phyloP scores from a whole-genome alignment of 2,888 invertebrate genomes.

The Netelia virgata region DNA sequence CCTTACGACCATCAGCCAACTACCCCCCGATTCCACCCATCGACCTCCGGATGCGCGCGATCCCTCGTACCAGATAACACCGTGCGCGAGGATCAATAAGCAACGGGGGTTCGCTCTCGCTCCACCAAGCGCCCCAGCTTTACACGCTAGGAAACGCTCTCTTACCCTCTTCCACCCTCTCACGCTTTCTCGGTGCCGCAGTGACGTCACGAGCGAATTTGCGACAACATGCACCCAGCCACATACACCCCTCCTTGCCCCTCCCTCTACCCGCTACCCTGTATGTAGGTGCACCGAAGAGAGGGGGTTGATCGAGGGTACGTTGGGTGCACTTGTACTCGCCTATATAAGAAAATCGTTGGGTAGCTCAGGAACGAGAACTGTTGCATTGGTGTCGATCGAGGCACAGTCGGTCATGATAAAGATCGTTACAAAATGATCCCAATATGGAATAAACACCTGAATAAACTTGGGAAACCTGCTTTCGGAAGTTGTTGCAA shows the following conservation, averaged over 20 bases:
- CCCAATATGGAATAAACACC: no score
- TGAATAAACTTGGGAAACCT: no score
- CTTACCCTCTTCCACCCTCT: conserved; percentile 10
- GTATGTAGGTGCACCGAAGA: background rate
- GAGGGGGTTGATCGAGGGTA: background rate
- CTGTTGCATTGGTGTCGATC: conserved; percentile 19
- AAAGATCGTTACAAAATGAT: no score
- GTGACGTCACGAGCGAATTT: conserved; percentile 66
- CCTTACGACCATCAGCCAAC: background rate
- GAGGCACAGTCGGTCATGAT: background rate
- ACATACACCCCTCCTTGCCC: background rate
- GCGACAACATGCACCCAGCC: conserved; percentile 48
- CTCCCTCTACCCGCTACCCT: background rate
- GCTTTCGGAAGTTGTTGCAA: no score
- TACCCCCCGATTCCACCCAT: conserved; percentile 63
- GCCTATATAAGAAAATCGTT: conserved; percentile 9
- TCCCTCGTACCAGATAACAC: conserved; percentile 66
- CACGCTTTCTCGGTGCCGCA: conserved; percentile 63
- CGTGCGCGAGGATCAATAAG: conserved; percentile 64
- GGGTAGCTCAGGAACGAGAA: conserved; percentile 15
- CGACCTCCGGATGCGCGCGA: conserved; percentile 73
- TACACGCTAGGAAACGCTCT: background rate
- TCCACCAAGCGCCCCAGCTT: conserved; percentile 31
- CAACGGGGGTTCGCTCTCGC: conserved; percentile 41
- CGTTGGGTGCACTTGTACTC: background rate